These are phyloP conservation scores for Parasteatoda lunata DNA, from an alignment of 2,888 invertebrate species.

Conservation along the genomic window DNA sequence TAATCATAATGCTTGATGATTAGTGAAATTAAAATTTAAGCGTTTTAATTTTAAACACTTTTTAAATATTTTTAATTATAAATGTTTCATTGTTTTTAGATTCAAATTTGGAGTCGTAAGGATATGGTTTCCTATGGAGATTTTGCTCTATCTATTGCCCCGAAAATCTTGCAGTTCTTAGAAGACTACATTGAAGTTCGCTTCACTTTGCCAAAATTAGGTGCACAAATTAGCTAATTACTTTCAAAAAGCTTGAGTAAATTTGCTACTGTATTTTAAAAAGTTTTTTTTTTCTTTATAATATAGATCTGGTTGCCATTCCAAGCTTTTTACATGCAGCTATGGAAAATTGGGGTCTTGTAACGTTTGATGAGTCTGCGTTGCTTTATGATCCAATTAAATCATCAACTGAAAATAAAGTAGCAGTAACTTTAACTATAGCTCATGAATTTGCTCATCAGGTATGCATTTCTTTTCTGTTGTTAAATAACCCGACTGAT, in stretches of 20 bases:
- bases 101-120: slow-evolving; percentile 77
- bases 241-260: neutral
- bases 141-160: slow-evolving; percentile 78
- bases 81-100: slow-evolving; percentile 71
- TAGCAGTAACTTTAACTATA: slow-evolving; percentile 84
- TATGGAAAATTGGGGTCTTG: slow-evolving; percentile 90
- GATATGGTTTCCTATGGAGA: slow-evolving; percentile 83
- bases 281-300: slow-evolving; percentile 3
- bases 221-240: slow-evolving; percentile 11
- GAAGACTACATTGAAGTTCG: slow-evolving; percentile 75
- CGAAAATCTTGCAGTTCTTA: slow-evolving; percentile 78
- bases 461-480: slow-evolving; percentile 66
- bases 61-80: neutral
- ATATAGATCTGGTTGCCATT: slow-evolving; percentile 79
- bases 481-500: neutral
- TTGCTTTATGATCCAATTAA: slow-evolving; percentile 82
- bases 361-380: slow-evolving; percentile 80
- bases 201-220: slow-evolving; percentile 69
- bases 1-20: too few relatives aligned
- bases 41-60: neutral
- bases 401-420: slow-evolving; percentile 82
- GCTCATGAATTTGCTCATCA: slow-evolving; percentile 85
- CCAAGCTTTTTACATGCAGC: slow-evolving; percentile 80
- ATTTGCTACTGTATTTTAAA: too few relatives aligned
- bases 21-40: neutral